Conservation (phyloP, 2,797 vertebrate species). For the Leptoclinus maculatus region DNA sequence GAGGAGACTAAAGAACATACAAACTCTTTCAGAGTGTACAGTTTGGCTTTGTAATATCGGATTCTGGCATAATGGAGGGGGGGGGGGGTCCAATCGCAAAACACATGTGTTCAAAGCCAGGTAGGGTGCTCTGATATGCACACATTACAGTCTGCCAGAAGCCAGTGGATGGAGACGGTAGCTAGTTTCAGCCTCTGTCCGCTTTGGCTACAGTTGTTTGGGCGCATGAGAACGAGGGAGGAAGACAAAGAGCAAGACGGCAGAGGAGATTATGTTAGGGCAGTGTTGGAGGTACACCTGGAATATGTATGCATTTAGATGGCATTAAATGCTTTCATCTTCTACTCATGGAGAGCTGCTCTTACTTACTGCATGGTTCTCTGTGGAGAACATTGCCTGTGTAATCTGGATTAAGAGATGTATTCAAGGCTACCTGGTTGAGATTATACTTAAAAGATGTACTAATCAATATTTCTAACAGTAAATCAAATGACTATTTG, state of each 20-base stretch:
- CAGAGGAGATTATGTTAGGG: slow-evolving; percentile 55
- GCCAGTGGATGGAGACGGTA: slow-evolving; percentile 41
- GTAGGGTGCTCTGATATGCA: slow-evolving; percentile 48
- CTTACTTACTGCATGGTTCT: slow-evolving; percentile 27
- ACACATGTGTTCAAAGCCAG: slow-evolving; percentile 59
- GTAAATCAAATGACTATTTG: background rate
- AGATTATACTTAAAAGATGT: background rate
- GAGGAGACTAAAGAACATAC: slow-evolving; percentile 32
- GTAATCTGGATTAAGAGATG: slow-evolving; percentile 28
- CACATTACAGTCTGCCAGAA: slow-evolving; percentile 59
- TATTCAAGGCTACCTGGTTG: slow-evolving; percentile 16
- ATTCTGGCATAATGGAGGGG: slow-evolving; percentile 43
- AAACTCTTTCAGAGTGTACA: slow-evolving; percentile 29
- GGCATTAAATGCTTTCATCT: slow-evolving; percentile 73
- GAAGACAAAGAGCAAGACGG: slow-evolving; percentile 30
- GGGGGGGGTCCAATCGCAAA: slow-evolving; percentile 19
- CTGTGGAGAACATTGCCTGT: slow-evolving; percentile 15
- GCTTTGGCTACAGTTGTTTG: slow-evolving; percentile 57
- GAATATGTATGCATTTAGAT: slow-evolving; percentile 58
- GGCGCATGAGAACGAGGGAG: slow-evolving; percentile 44
- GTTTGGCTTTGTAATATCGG: slow-evolving; percentile 52
- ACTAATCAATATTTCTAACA: slow-evolving; percentile 7
- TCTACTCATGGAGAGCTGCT: slow-evolving; percentile 52
- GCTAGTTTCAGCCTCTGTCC: slow-evolving; percentile 50
- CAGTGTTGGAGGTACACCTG: slow-evolving; percentile 64